These are phyloP conservation scores for Myiozetetes cayanensis DNA, from an alignment of 2,113 vertebrate species.

Conservation along the genomic window DNA sequence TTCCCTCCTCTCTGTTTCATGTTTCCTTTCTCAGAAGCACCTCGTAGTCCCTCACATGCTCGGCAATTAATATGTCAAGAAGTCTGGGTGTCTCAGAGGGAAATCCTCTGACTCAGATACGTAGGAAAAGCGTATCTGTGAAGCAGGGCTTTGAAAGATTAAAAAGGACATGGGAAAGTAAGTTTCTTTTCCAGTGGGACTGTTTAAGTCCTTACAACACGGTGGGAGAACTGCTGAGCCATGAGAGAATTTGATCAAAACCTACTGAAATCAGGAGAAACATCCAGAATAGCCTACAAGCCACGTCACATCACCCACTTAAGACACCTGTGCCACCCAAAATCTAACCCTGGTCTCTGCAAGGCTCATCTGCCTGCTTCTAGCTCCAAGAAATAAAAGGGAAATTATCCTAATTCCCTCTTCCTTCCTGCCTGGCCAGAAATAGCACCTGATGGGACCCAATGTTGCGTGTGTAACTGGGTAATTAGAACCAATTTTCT, in stretches of 20 bases:
- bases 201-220: background rate
- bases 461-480: background rate
- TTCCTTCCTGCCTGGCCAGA: background rate
- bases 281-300: background rate
- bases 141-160: background rate
- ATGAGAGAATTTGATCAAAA: background rate
- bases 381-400: background rate
- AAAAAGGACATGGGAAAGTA: background rate
- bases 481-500: background rate
- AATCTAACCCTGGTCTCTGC: background rate
- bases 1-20: background rate
- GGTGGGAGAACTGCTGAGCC: background rate
- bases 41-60: background rate
- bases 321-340: background rate
- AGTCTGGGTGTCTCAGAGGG: background rate
- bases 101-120: background rate
- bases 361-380: background rate
- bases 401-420: background rate
- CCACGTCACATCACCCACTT: fast-evolving
- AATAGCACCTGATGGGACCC: background rate
- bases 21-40: background rate
- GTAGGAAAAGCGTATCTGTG: background rate
- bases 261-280: background rate
- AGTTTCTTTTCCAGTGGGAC: background rate
- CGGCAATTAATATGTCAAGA: background rate